These are phyloP conservation scores for Cynocephalus volans DNA, from an alignment of 2,113 vertebrate species.

Conservation along the genomic window DNA sequence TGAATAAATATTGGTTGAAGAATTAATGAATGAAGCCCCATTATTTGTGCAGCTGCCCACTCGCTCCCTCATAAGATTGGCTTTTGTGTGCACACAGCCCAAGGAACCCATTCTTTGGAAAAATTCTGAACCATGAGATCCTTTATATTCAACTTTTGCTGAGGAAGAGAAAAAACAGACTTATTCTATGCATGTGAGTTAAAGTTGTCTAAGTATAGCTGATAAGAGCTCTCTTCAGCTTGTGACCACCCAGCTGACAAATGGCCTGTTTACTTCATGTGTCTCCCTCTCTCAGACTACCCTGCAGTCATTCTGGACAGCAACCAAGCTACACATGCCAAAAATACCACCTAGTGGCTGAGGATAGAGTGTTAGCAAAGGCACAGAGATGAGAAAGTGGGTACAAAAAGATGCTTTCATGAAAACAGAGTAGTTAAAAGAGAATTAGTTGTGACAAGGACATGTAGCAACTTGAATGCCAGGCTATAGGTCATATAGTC, in stretches of 20 bases:
- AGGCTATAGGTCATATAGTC: background rate
- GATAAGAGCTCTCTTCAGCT: background rate
- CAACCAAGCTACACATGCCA: background rate
- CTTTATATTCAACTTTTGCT: background rate
- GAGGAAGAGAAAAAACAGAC: background rate
- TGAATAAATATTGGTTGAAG: background rate
- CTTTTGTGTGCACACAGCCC: background rate
- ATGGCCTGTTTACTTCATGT: background rate
- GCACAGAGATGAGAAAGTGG: background rate
- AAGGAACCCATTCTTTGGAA: background rate
- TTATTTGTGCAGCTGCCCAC: background rate
- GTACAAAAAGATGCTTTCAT: background rate
- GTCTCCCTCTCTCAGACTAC: background rate
- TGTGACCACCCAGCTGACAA: background rate
- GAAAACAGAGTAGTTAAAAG: background rate
- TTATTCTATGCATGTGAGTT: background rate
- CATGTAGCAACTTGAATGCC: background rate
- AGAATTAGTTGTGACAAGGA: background rate
- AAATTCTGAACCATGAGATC: background rate
- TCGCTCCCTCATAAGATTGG: background rate
- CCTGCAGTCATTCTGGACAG: background rate
- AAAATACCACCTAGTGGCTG: background rate
- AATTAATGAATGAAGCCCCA: background rate
- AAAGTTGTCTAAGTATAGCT: background rate
- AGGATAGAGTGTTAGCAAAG: background rate